Percentiles rank a stretch among this genome's conserved stretches.
These are phyloP conservation scores for Panthera leo DNA, from an alignment of 2,113 vertebrate genomes.

Conservation along the genomic window DNA sequence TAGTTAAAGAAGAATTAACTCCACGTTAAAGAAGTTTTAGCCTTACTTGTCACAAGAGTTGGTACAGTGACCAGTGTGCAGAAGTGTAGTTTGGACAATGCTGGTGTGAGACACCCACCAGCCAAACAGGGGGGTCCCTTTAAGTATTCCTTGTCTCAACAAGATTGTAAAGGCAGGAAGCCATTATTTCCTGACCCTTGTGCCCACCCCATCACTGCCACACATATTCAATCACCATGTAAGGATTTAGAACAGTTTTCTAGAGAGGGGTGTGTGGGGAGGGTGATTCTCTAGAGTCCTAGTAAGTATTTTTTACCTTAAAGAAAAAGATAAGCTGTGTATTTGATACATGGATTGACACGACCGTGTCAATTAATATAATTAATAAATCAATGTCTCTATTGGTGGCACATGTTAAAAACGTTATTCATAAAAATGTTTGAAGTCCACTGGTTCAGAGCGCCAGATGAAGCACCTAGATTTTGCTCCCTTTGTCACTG, in stretches of 20 bases:
- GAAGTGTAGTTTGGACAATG: background rate
- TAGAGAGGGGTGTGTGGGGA: background rate
- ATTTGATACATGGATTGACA: background rate
- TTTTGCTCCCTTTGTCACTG: background rate
- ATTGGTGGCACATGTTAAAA: background rate
- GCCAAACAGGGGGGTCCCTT: background rate
- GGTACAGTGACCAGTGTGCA: background rate
- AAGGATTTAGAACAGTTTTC: background rate
- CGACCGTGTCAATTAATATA: background rate
- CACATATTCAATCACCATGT: background rate
- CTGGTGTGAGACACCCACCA: background rate
- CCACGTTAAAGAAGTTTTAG: background rate
- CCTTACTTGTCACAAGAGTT: background rate
- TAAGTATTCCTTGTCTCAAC: background rate
- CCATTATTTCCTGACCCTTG: accelerated
- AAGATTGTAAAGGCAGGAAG: background rate
- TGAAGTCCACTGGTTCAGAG: too few species aligned
- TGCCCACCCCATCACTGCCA: accelerated
- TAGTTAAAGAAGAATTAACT: background rate
- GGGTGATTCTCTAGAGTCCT: background rate
- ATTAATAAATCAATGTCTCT: background rate
- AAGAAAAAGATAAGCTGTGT: background rate
- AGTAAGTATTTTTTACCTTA: background rate
- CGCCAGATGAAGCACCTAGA: background rate
- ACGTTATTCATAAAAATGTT: background rate